Conservation (phyloP, 2,888 invertebrate species). For the Tridacna crocea region DNA sequence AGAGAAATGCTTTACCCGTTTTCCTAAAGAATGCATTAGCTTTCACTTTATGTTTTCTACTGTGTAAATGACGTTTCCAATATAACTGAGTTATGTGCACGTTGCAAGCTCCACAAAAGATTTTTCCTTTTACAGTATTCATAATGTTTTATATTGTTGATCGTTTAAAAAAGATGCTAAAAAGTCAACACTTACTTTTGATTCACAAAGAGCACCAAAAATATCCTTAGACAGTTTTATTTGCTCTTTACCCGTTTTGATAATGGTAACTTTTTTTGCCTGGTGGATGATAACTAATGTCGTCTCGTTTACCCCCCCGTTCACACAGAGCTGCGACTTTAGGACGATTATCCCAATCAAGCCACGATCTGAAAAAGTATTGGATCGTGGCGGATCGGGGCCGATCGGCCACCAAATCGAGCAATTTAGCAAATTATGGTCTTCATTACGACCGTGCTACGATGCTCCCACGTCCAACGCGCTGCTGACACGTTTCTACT, state of each 20-base stretch:
- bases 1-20: neutral
- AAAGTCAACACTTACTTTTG: slow-evolving; percentile 3
- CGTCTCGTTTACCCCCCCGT: too few species aligned
- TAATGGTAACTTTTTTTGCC: slow-evolving; percentile 4
- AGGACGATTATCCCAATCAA: too few species aligned
- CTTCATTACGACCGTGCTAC: too few species aligned
- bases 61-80: neutral
- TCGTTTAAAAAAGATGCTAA: neutral
- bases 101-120: slow-evolving; percentile 1
- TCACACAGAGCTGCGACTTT: too few species aligned
- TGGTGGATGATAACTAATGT: neutral
- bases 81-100: neutral
- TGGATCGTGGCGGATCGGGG: too few species aligned
- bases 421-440: too few species aligned
- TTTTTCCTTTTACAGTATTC: neutral
- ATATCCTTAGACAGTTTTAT: neutral
- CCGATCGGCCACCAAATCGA: too few species aligned
- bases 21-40: neutral
- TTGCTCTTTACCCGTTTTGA: neutral
- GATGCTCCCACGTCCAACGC: too few species aligned
- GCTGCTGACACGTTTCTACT: too few species aligned
- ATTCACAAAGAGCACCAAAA: neutral
- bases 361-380: too few species aligned
- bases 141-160: neutral
- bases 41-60: neutral